These are phyloP conservation scores for Talpa occidentalis DNA, from an alignment of 2,113 vertebrate species.

Conservation along the genomic window DNA sequence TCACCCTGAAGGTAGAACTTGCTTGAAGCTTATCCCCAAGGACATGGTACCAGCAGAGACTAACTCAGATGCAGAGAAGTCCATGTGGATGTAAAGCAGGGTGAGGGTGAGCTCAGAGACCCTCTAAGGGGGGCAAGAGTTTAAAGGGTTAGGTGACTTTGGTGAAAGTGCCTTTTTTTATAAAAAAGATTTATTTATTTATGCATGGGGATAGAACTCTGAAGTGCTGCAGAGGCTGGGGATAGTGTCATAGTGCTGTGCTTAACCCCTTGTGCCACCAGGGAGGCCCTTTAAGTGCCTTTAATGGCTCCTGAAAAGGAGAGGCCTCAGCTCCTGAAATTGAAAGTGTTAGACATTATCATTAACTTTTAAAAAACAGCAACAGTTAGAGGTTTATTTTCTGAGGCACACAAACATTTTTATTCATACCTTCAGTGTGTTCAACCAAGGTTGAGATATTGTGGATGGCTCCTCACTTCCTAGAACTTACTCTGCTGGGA, in stretches of 20 bases:
- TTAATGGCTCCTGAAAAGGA: not conserved
- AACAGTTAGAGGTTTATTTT: not conserved
- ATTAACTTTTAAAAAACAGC: not conserved
- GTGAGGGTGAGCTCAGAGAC: not conserved
- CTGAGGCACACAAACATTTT: not conserved
- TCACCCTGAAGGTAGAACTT: not conserved
- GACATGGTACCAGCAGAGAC: not conserved
- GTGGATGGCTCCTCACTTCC: not conserved
- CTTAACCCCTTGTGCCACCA: too few species aligned
- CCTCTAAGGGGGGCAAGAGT: not conserved
- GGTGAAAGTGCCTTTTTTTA: not conserved
- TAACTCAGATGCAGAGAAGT: not conserved
- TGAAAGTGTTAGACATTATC: not conserved
- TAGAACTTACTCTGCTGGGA: conserved; percentile 3
- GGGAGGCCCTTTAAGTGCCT: too few species aligned
- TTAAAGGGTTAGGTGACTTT: not conserved
- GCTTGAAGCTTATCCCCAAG: not conserved
- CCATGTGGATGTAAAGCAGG: not conserved
- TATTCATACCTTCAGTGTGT: not conserved
- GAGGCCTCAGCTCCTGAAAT: not conserved
- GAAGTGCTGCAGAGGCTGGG: too few species aligned
- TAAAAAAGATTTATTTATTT: too few species aligned
- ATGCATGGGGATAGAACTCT: too few species aligned
- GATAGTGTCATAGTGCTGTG: too few species aligned
- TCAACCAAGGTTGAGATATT: not conserved